phyloP scores from a whole-genome alignment of 2,888 invertebrate species.

The Drosophila cognata region DNA sequence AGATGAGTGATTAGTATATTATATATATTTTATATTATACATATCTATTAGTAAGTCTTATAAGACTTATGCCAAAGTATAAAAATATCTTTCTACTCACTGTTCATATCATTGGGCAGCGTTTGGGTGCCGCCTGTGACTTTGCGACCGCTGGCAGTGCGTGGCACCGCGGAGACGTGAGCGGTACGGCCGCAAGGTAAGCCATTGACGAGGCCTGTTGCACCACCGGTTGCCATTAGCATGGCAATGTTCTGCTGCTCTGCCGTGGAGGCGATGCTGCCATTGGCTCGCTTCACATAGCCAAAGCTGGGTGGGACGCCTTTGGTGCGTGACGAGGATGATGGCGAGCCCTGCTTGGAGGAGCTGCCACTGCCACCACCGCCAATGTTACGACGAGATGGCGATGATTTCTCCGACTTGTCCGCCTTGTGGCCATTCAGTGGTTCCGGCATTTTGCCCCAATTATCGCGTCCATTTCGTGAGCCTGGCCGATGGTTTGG shows the following conservation, averaged over 20 bases:
- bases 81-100: slow-evolving; percentile 84
- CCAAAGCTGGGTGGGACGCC: slow-evolving; percentile 94
- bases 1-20: background rate
- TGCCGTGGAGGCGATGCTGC: slow-evolving; percentile 86
- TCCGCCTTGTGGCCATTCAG: slow-evolving; percentile 82
- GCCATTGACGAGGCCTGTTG: slow-evolving; percentile 52
- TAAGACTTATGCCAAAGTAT: background rate
- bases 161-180: slow-evolving; percentile 93
- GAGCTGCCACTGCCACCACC: slow-evolving; percentile 83
- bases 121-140: slow-evolving; percentile 96
- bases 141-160: slow-evolving; percentile 91
- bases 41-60: background rate
- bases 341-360: slow-evolving; percentile 81
- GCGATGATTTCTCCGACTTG: slow-evolving; percentile 85
- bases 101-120: slow-evolving; percentile 90
- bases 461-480: slow-evolving; percentile 83
- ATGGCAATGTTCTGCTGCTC: slow-evolving; percentile 84
- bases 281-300: slow-evolving; percentile 92
- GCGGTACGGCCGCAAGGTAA: slow-evolving; percentile 88
- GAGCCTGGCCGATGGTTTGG: slow-evolving; percentile 78
- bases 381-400: slow-evolving; percentile 82
- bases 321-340: slow-evolving; percentile 87
- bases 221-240: slow-evolving; percentile 70
- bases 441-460: slow-evolving; percentile 85
- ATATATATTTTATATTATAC: background rate